These are phyloP conservation scores for Drosophila crucigera DNA, from an alignment of 2,888 invertebrate genomes.

Conservation along the genomic window DNA sequence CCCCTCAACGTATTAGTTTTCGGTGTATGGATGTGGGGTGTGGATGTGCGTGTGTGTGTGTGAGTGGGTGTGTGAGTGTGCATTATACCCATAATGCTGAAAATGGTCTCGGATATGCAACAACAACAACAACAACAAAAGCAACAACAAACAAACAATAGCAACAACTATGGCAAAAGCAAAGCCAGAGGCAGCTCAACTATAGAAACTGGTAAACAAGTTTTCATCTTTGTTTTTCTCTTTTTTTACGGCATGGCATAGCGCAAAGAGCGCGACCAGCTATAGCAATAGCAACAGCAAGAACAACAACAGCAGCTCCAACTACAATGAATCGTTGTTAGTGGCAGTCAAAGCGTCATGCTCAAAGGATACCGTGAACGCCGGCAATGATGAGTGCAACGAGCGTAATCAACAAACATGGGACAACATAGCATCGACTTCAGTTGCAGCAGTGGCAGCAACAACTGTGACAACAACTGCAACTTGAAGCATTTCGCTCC, in stretches of 20 bases:
- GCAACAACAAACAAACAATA: slow-evolving; percentile 64
- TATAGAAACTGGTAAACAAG: slow-evolving; percentile 72
- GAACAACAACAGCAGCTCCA: slow-evolving; percentile 21
- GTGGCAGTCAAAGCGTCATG: slow-evolving; percentile 68
- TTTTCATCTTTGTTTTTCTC: slow-evolving; percentile 57
- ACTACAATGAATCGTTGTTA: slow-evolving; percentile 29
- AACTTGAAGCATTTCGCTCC: slow-evolving; percentile 64
- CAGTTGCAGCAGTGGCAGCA: slow-evolving; percentile 14
- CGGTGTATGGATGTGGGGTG: not conserved
- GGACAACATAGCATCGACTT: slow-evolving; percentile 33
- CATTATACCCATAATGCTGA: slow-evolving; percentile 61
- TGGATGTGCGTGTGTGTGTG: not conserved
- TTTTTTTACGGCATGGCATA: slow-evolving; percentile 8
- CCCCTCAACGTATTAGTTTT: slow-evolving; percentile 19
- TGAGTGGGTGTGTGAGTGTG: slow-evolving; percentile 19
- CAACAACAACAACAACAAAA: slow-evolving; percentile 52
- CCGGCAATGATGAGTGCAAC: slow-evolving; percentile 53
- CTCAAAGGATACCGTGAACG: slow-evolving; percentile 68
- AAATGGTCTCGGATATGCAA: slow-evolving; percentile 68
- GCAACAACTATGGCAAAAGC: slow-evolving; percentile 56
- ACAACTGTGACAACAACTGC: slow-evolving; percentile 20
- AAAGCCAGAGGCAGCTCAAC: slow-evolving; percentile 53
- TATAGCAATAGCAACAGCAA: slow-evolving; percentile 6
- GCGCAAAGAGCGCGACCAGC: slow-evolving; percentile 49
- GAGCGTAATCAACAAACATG: slow-evolving; percentile 55